A percentile compares a stretch with the other conserved stretches of the same genome.
These are phyloP conservation scores for Bimastos eiseni DNA, from an alignment of 2,888 invertebrate genomes.

Conservation along the genomic window DNA sequence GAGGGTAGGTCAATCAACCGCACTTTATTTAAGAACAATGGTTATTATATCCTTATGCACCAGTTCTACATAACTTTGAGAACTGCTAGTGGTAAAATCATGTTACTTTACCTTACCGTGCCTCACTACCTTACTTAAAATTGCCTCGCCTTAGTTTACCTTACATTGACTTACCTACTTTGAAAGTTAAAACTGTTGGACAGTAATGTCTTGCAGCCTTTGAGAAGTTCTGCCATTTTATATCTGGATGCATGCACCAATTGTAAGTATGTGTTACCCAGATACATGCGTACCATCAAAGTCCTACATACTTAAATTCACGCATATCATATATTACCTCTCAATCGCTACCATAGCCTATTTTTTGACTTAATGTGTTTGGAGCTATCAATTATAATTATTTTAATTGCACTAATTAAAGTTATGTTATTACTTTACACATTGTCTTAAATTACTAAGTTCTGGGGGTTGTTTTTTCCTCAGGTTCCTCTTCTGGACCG, in stretches of 20 bases:
- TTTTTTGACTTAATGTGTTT: neutral
- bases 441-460: neutral
- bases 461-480: slow-evolving; percentile 45
- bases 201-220: too few relatives aligned
- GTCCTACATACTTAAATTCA: too few relatives aligned
- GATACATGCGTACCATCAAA: too few relatives aligned
- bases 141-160: neutral
- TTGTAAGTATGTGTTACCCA: too few relatives aligned
- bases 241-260: neutral
- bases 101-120: neutral
- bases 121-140: neutral
- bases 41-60: neutral
- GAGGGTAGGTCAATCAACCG: slow-evolving; percentile 69
- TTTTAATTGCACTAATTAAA: neutral
- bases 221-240: too few relatives aligned
- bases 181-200: too few relatives aligned
- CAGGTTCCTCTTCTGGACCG: slow-evolving; percentile 95
- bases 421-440: neutral
- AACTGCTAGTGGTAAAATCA: neutral
- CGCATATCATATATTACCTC: neutral
- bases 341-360: neutral
- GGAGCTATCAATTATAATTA: neutral
- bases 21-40: neutral
- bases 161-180: neutral
- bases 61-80: neutral